Evolutionary conservation across 2,113 vertebrate species (phyloP).

Genomic region (Lethenteron camtschaticum): DNA sequence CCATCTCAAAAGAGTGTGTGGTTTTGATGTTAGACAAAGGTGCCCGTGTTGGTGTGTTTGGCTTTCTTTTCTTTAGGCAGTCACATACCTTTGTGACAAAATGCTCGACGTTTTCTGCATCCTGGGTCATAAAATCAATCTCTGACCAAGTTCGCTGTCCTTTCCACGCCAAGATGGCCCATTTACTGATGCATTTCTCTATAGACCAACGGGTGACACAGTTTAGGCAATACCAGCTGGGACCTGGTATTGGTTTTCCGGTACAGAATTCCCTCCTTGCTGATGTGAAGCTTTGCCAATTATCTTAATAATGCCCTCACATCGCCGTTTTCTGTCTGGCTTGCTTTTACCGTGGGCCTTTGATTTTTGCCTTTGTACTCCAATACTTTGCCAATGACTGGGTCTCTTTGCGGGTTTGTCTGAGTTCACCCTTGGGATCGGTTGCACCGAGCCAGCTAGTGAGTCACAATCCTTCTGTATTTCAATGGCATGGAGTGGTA

Average conservation of each 20-base stretch:
- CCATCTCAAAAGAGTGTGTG: slow-evolving; percentile 7
- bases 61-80: slow-evolving; percentile 9
- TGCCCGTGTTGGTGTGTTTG: slow-evolving; percentile 8
- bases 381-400: slow-evolving; percentile 4
- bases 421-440: background rate
- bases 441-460: background rate
- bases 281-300: background rate
- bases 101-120: slow-evolving; percentile 10
- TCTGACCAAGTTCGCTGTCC: slow-evolving; percentile 7
- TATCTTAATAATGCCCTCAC: too few species aligned
- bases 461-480: background rate
- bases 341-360: background rate
- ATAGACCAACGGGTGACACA: background rate
- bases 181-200: slow-evolving; percentile 10
- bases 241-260: background rate
- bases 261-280: slow-evolving; percentile 1
- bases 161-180: slow-evolving; percentile 10
- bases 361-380: slow-evolving; percentile 3
- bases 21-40: slow-evolving; percentile 13
- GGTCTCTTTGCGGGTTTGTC: slow-evolving; percentile 6
- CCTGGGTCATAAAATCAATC: slow-evolving; percentile 8
- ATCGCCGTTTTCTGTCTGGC: background rate
- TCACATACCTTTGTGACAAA: slow-evolving; percentile 6
- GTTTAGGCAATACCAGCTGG: slow-evolving; percentile 8
- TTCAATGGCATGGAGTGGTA: background rate